Evolutionary conservation across 2,888 invertebrate genomes (phyloP).

Genomic region (Caenorhabditis sinica): DNA sequence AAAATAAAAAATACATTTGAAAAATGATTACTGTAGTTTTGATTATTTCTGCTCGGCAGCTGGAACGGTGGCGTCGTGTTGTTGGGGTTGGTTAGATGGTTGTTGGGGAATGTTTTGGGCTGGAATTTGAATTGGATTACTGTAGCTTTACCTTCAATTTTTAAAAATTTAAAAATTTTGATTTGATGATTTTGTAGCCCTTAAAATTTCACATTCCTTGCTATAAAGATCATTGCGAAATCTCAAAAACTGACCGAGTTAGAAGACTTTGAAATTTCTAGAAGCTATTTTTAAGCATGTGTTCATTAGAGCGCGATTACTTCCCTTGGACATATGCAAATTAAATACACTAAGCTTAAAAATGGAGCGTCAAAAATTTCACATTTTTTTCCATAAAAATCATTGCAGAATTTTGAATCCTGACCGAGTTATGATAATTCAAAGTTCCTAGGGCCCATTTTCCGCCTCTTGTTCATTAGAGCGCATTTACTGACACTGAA

Average conservation of each 20-base stretch:
- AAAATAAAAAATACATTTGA: conserved; percentile 13
- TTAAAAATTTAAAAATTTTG: not conserved
- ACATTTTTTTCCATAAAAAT: too few relatives aligned
- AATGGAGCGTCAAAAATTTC: too few relatives aligned
- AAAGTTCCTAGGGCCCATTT: too few relatives aligned
- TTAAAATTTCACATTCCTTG: not conserved
- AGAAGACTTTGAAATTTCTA: not conserved
- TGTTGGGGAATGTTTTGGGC: conserved; percentile 6
- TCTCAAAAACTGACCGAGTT: not conserved
- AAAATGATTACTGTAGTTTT: not conserved
- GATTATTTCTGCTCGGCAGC: conserved; percentile 18
- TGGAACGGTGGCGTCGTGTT: not conserved
- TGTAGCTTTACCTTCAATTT: not conserved
- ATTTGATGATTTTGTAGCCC: too few relatives aligned
- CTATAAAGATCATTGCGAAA: not conserved
- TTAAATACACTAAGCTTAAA: too few relatives aligned
- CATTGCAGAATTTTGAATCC: too few relatives aligned
- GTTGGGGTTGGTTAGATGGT: conserved; percentile 1
- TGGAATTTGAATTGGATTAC: not conserved
- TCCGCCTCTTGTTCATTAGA: too few relatives aligned
- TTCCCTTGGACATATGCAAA: too few relatives aligned
- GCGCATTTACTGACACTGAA: too few relatives aligned
- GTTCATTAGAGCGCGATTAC: too few relatives aligned
- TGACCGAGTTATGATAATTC: too few relatives aligned
- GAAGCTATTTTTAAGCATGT: too few relatives aligned